phyloP scores from a whole-genome alignment of 2,888 invertebrate species.

The Blera fallax region DNA sequence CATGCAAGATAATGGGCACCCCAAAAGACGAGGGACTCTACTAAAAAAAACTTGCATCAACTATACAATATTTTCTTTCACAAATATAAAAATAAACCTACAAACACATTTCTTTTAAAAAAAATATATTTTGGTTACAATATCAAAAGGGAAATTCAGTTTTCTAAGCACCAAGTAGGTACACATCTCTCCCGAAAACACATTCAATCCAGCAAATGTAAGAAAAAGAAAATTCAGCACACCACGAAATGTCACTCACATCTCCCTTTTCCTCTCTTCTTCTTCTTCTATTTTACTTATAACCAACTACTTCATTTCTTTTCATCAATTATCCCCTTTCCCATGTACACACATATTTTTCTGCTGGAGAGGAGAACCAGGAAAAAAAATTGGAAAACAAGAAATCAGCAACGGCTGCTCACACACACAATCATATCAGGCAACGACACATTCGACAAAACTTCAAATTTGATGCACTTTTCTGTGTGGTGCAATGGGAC shows the following conservation, averaged over 20 bases:
- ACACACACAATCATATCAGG: conserved; percentile 8
- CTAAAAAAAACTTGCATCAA: not conserved
- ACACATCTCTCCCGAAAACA: not conserved
- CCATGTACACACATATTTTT: not conserved
- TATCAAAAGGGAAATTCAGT: conserved; percentile 26
- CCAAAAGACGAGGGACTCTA: too few relatives aligned
- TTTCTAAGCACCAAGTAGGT: conserved; percentile 20
- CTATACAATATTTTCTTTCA: not conserved
- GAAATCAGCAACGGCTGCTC: conserved; percentile 37
- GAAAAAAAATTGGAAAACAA: conserved; percentile 28
- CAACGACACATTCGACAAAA: not conserved
- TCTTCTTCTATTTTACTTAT: not conserved
- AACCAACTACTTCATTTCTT: conserved; percentile 11
- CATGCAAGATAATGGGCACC: too few relatives aligned
- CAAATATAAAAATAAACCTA: not conserved
- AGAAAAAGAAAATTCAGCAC: conserved; percentile 33
- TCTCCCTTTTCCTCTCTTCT: conserved; percentile 3
- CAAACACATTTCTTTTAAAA: not conserved
- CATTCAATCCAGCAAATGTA: not conserved
- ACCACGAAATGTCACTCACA: conserved; percentile 46
- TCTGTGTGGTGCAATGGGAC: not conserved
- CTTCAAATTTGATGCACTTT: conserved; percentile 35
- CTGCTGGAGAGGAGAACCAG: conserved; percentile 12
- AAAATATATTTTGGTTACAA: not conserved
- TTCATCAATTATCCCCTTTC: conserved; percentile 48